A percentile compares a stretch with the other conserved stretches of the same genome.
phyloP scores from a whole-genome alignment of 2,888 invertebrate genomes.

The Gastrophysa polygoni region DNA sequence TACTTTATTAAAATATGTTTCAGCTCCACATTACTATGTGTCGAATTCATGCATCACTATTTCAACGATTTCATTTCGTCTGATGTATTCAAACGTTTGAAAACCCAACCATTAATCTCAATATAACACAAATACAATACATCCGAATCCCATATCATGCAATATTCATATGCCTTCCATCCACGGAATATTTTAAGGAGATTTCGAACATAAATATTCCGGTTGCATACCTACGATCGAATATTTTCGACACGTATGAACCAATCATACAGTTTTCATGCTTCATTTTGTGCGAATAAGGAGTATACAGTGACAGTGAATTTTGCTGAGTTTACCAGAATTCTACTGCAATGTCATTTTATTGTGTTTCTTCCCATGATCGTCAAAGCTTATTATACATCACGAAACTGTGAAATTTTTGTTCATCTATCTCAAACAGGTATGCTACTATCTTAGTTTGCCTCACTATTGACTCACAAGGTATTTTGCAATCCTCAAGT shows the following conservation, averaged over 20 bases:
- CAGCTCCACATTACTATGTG: too few relatives aligned
- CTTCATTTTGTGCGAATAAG: conserved; percentile 16
- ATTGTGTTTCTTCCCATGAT: too few relatives aligned
- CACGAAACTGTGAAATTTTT: too few relatives aligned
- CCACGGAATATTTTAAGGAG: conserved; percentile 32
- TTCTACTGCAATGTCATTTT: too few relatives aligned
- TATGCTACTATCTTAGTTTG: too few relatives aligned
- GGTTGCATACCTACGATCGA: conserved; percentile 25
- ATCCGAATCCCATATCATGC: conserved; percentile 30
- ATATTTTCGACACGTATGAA: conserved; percentile 33
- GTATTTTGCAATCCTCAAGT: too few relatives aligned
- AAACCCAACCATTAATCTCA: conserved; percentile 30
- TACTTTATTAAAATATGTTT: too few relatives aligned
- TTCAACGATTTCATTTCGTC: too few relatives aligned
- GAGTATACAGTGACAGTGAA: background rate
- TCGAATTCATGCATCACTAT: background rate
- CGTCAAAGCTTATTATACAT: too few relatives aligned
- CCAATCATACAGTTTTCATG: conserved; percentile 35
- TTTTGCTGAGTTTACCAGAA: background rate
- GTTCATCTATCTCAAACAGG: too few relatives aligned
- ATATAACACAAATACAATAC: conserved; percentile 28
- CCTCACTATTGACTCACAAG: too few relatives aligned
- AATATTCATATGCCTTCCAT: conserved; percentile 29
- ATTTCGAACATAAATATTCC: conserved; percentile 32
- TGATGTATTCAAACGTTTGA: conserved; percentile 16